These are phyloP conservation scores for Colletes collaris DNA, from an alignment of 2,888 invertebrate genomes.

Conservation along the genomic window DNA sequence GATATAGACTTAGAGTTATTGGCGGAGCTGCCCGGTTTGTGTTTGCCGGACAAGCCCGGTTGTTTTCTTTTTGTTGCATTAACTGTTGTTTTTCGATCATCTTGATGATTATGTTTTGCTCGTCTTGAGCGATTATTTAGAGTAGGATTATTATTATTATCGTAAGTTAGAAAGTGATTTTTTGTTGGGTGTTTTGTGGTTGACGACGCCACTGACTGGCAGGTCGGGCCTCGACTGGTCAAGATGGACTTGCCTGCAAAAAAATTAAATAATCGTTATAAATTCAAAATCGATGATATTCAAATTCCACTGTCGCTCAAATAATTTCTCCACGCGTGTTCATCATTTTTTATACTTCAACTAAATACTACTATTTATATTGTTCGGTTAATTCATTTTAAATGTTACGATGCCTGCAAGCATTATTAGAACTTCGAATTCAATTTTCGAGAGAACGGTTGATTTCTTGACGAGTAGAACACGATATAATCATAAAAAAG, in stretches of 20 bases:
- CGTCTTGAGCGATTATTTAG: constrained; percentile 79
- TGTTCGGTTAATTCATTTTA: too few relatives aligned
- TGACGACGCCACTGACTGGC: constrained; percentile 82
- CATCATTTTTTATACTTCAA: too few relatives aligned
- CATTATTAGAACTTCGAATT: too few relatives aligned
- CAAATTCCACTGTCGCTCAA: too few relatives aligned
- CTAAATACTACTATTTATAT: too few relatives aligned
- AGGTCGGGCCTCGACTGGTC: constrained; percentile 81
- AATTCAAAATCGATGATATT: too few relatives aligned
- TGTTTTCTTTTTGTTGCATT: constrained; percentile 61
- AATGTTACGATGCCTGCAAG: too few relatives aligned
- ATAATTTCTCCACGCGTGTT: too few relatives aligned
- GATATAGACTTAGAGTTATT: constrained; percentile 83
- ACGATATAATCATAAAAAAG: too few relatives aligned
- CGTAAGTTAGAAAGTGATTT: constrained; percentile 81
- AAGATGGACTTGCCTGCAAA: constrained; percentile 81
- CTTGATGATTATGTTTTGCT: constrained; percentile 83
- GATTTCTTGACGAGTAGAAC: too few relatives aligned
- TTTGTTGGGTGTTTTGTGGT: constrained; percentile 81
- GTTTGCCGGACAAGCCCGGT: constrained; percentile 78
- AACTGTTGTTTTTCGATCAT: constrained; percentile 78
- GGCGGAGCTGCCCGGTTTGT: constrained; percentile 81
- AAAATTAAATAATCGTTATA: constrained; percentile 8
- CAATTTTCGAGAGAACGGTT: too few relatives aligned
- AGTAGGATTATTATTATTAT: constrained; percentile 75